These are phyloP conservation scores for Meteorus cinctellus DNA, from an alignment of 2,888 invertebrate genomes.

Conservation along the genomic window DNA sequence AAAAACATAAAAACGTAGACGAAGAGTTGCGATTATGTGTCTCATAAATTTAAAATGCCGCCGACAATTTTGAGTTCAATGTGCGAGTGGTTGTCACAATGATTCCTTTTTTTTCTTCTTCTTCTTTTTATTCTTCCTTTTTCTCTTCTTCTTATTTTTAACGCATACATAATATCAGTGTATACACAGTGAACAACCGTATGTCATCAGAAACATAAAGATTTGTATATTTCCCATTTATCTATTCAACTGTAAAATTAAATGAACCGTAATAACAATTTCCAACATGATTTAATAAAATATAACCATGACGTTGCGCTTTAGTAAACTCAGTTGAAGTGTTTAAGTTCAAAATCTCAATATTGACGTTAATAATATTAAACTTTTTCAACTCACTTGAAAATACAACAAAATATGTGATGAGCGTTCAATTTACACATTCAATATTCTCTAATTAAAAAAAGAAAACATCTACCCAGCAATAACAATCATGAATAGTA, in stretches of 20 bases:
- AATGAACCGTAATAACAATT: conserved; percentile 6
- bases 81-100: conserved; percentile 18
- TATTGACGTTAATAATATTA: background rate
- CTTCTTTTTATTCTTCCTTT: background rate
- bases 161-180: background rate
- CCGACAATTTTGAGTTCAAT: conserved; percentile 31
- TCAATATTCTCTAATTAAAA: background rate
- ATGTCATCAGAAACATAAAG: conserved; percentile 22
- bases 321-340: background rate
- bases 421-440: background rate
- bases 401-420: background rate
- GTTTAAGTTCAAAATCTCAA: background rate
- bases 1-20: background rate
- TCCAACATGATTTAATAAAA: conserved; percentile 19
- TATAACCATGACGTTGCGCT: background rate
- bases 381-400: background rate
- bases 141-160: background rate
- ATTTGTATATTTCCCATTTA: background rate
- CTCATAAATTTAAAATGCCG: conserved; percentile 18
- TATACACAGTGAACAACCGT: conserved; percentile 26
- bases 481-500: conserved; percentile 50
- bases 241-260: conserved; percentile 4
- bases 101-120: background rate
- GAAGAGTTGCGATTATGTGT: conserved; percentile 14
- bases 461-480: conserved; percentile 33